These are phyloP conservation scores for Prinia subflava DNA, from an alignment of 2,113 vertebrate species.

Conservation along the genomic window DNA sequence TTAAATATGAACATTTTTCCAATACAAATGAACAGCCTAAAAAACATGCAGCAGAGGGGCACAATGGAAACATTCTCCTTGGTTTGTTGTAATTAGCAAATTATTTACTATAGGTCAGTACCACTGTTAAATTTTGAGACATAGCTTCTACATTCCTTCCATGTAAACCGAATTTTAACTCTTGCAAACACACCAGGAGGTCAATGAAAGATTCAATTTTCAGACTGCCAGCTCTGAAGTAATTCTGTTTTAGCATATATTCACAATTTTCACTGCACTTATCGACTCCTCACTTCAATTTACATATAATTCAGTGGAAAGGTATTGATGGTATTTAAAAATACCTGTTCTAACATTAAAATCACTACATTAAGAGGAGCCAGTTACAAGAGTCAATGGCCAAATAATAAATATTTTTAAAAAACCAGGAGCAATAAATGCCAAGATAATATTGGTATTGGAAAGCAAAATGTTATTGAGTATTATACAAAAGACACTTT, in stretches of 20 bases:
- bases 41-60: neutral
- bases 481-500: neutral
- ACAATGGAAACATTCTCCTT: neutral
- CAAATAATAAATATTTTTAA: neutral
- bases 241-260: neutral
- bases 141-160: neutral
- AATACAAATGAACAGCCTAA: slow-evolving; percentile 27
- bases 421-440: neutral
- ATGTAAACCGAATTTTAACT: slow-evolving; percentile 6
- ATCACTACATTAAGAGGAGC: neutral
- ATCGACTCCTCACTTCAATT: neutral
- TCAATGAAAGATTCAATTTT: neutral
- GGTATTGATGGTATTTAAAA: neutral
- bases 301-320: neutral
- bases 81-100: slow-evolving; percentile 41
- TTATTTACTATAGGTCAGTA: slow-evolving; percentile 24
- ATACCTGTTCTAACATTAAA: neutral
- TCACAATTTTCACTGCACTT: neutral
- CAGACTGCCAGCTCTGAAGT: neutral
- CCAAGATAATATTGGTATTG: neutral
- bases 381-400: neutral
- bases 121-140: slow-evolving; percentile 33
- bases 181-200: neutral
- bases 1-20: slow-evolving; percentile 43
- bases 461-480: neutral